Evolutionary conservation across 2,888 invertebrate genomes (phyloP).

Genomic region (Ellobium chinense): DNA sequence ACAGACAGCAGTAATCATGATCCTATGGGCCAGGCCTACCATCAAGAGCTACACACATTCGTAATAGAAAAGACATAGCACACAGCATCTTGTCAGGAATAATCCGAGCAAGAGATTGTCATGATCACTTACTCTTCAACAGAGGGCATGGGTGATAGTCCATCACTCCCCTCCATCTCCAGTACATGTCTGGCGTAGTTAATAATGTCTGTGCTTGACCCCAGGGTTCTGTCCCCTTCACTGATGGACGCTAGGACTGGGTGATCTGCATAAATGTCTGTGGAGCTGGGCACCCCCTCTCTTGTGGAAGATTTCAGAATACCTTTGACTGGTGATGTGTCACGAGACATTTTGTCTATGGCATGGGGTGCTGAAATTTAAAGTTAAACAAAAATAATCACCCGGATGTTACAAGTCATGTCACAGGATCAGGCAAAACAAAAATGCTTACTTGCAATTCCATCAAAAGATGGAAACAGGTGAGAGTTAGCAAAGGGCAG

Average conservation of each 20-base stretch:
- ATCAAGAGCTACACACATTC: no score
- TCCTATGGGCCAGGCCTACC: no score
- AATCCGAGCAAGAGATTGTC: no score
- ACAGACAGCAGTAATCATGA: no score
- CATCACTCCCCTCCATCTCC: slow-evolving; percentile 39
- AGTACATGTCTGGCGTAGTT: slow-evolving; percentile 44
- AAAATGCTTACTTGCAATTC: no score
- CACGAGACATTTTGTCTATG: background rate
- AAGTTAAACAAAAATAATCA: no score
- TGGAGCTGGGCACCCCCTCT: background rate
- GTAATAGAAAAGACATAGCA: no score
- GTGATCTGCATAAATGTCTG: slow-evolving; percentile 17
- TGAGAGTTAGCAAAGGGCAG: no score
- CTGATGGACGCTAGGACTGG: slow-evolving; percentile 31
- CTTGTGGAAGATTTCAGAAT: slow-evolving; percentile 45
- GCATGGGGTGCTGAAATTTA: slow-evolving; percentile 5
- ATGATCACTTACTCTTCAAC: slow-evolving; percentile 18
- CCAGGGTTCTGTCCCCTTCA: slow-evolving; percentile 33
- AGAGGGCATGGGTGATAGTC: background rate
- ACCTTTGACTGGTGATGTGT: slow-evolving; percentile 29
- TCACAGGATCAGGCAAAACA: no score
- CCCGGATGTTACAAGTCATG: no score
- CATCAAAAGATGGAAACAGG: no score
- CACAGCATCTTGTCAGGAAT: no score
- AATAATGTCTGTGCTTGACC: slow-evolving; percentile 46